These are phyloP conservation scores for Priapulus caudatus DNA, from an alignment of 2,888 invertebrate genomes.

Conservation along the genomic window DNA sequence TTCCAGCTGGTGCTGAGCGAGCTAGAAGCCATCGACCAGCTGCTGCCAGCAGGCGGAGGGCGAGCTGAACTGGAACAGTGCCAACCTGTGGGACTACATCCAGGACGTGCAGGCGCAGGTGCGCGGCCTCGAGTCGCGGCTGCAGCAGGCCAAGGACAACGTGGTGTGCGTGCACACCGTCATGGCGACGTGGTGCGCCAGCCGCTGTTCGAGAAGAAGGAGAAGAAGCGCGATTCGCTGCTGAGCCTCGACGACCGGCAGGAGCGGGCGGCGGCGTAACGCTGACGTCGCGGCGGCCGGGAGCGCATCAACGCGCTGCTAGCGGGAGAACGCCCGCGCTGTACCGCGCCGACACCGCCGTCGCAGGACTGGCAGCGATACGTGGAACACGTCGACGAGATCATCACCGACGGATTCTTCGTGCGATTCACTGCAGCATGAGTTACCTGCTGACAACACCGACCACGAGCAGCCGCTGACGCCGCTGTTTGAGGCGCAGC, in stretches of 20 bases:
- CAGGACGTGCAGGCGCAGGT: constrained; percentile 63
- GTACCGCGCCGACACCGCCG: no score
- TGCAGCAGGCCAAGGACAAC: constrained; percentile 71
- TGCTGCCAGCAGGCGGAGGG: constrained; percentile 65
- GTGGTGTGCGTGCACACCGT: constrained; percentile 61
- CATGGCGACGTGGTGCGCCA: constrained; percentile 68
- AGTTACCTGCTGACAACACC: no score
- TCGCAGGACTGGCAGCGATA: constrained; percentile 66
- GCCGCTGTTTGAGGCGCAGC: constrained; percentile 70
- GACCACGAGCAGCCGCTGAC: constrained; percentile 61
- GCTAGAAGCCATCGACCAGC: constrained; percentile 65
- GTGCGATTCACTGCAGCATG: no score
- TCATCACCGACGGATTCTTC: constrained; percentile 68
- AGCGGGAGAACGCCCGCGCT: no score
- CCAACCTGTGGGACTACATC: constrained; percentile 71
- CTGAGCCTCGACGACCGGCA: constrained; percentile 66
- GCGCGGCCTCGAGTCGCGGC: constrained; percentile 61
- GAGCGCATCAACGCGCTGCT: no score
- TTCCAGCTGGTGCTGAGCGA: constrained; percentile 70
- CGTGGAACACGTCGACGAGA: constrained; percentile 69
- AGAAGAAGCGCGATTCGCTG: constrained; percentile 68
- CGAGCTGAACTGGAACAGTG: constrained; percentile 70
- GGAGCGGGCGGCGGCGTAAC: constrained; percentile 62
- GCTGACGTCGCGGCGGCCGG: constrained; percentile 60
- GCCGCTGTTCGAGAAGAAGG: constrained; percentile 78